A percentile compares a stretch with the other conserved stretches of the same genome.
Evolutionary conservation across 2,888 invertebrate species (phyloP).

Genomic region (Xanthorhoe designata): DNA sequence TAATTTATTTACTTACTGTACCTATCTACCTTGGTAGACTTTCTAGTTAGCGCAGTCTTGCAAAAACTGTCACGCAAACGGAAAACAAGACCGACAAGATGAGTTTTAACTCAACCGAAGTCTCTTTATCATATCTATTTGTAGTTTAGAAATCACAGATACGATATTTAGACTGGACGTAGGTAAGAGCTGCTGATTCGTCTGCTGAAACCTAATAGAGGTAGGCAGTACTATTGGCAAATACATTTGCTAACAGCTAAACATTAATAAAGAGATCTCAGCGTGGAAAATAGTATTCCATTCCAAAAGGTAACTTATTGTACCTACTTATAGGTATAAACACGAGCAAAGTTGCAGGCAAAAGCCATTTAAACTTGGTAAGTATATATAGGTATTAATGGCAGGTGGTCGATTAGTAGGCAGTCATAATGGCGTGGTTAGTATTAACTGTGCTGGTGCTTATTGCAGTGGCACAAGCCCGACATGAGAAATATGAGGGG

Average conservation of each 20-base stretch:
- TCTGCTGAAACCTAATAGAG: too few relatives aligned
- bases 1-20: neutral
- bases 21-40: too few relatives aligned
- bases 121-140: too few relatives aligned
- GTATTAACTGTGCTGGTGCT: constrained; percentile 58
- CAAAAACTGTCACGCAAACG: neutral
- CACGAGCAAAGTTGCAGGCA: neutral
- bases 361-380: neutral
- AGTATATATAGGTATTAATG: neutral
- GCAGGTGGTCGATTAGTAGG: constrained; percentile 37
- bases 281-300: too few relatives aligned
- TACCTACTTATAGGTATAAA: neutral
- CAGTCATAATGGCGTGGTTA: constrained; percentile 59
- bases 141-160: neutral
- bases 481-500: constrained; percentile 79
- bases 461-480: constrained; percentile 57
- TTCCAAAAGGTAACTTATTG: neutral
- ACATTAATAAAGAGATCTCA: too few relatives aligned
- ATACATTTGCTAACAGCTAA: too few relatives aligned
- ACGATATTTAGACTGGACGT: too few relatives aligned
- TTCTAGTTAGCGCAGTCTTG: neutral
- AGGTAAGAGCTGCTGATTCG: too few relatives aligned
- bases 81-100: neutral
- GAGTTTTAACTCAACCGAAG: neutral
- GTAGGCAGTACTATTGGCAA: too few relatives aligned